Percentiles rank a stretch among this genome's conserved stretches.
Evolutionary conservation across 2,888 invertebrate species (phyloP).

Genomic region (Empis livida): DNA sequence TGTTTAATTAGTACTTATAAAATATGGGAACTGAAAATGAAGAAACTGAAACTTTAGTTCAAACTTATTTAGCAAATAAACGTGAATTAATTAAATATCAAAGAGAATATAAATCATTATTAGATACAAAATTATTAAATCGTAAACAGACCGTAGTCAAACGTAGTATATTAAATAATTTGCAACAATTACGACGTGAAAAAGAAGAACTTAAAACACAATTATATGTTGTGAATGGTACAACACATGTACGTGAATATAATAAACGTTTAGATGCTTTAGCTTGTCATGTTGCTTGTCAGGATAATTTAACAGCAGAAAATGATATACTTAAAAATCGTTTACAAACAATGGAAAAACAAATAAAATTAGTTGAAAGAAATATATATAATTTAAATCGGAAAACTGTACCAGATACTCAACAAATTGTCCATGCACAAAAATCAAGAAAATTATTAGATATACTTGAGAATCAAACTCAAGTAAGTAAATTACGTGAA

Average conservation of each 20-base stretch:
- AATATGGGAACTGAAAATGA: not conserved
- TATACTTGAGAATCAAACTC: conserved; percentile 29
- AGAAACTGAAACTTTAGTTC: conserved; percentile 6
- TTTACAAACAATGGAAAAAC: conserved; percentile 25
- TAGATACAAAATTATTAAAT: conserved; percentile 22
- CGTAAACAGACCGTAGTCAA: conserved; percentile 27
- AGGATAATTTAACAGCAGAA: conserved; percentile 24
- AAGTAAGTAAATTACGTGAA: conserved; percentile 28
- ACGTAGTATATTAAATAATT: conserved; percentile 24
- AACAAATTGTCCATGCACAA: conserved; percentile 24
- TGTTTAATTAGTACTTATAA: not conserved
- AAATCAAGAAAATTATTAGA: conserved; percentile 22
- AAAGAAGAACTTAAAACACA: conserved; percentile 26
- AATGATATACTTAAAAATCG: conserved; percentile 25
- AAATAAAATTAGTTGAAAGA: conserved; percentile 25
- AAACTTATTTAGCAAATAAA: conserved; percentile 22
- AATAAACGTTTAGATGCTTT: conserved; percentile 20
- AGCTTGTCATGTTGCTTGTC: conserved; percentile 27
- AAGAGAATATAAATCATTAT: conserved; percentile 28
- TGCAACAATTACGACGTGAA: conserved; percentile 20
- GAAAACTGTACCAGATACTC: conserved; percentile 28
- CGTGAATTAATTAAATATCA: conserved; percentile 28
- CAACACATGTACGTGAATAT: conserved; percentile 21
- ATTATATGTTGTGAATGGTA: conserved; percentile 29
- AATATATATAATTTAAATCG: conserved; percentile 28